Conservation (phyloP, 2,888 invertebrate species). For the Macaria notata region DNA sequence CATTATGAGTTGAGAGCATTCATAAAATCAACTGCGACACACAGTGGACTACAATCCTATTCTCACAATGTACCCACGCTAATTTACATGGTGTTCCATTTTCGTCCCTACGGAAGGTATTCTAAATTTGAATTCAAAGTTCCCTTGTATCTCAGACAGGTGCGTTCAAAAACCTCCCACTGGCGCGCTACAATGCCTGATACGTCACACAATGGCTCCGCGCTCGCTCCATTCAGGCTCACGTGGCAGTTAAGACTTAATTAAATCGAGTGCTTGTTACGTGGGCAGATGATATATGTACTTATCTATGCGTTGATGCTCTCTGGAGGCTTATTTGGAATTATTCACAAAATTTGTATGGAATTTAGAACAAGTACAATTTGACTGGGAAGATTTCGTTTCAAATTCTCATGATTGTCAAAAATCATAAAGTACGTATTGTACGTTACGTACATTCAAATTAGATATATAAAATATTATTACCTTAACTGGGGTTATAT, state of each 20-base stretch:
- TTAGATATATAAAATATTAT: no score
- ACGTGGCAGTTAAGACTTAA: constrained; percentile 76
- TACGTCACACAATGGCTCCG: constrained; percentile 59
- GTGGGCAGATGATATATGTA: constrained; percentile 69
- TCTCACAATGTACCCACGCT: constrained; percentile 9
- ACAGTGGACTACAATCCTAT: constrained; percentile 17
- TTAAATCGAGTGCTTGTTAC: constrained; percentile 69
- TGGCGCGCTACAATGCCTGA: constrained; percentile 49
- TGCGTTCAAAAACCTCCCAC: constrained; percentile 77
- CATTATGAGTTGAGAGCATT: no score
- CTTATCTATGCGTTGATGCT: constrained; percentile 39
- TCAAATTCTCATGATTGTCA: constrained; percentile 31
- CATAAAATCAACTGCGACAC: not conserved
- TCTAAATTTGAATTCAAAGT: constrained; percentile 45
- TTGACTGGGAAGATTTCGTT: constrained; percentile 32
- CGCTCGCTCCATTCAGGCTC: constrained; percentile 59
- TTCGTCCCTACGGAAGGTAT: constrained; percentile 22
- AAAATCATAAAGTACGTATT: not conserved
- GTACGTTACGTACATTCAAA: no score
- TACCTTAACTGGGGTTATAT: no score
- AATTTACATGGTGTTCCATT: constrained; percentile 31
- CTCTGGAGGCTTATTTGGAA: constrained; percentile 41
- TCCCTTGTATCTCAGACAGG: constrained; percentile 58
- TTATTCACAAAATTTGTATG: constrained; percentile 14
- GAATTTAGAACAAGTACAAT: constrained; percentile 16